Conservation (phyloP, 1,140 invertebrate genomes). For the Bombus fervidus region DNA sequence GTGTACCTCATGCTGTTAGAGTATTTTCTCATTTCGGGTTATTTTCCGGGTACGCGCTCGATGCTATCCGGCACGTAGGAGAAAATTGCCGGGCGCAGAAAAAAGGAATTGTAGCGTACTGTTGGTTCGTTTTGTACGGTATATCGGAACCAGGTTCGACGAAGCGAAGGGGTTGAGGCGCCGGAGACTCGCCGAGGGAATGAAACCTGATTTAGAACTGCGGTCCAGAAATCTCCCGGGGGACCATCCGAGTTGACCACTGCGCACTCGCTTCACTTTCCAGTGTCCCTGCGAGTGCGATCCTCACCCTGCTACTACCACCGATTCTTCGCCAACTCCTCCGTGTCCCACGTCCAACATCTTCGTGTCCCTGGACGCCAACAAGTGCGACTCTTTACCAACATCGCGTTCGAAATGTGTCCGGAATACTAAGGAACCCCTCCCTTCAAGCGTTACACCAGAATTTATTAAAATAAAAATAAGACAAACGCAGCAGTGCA, state of each 20-base stretch:
- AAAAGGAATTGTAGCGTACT: conserved; percentile 58
- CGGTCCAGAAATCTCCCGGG: conserved; percentile 79
- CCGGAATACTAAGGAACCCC: conserved; percentile 75
- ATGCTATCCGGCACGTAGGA: conserved; percentile 58
- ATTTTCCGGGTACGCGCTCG: conserved; percentile 43
- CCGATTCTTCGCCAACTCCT: conserved; percentile 52
- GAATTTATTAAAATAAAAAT: conserved; percentile 37
- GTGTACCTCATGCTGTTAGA: conserved; percentile 43
- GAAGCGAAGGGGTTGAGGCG: conserved; percentile 67
- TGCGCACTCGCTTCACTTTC: conserved; percentile 78
- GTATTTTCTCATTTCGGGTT: conserved; percentile 60
- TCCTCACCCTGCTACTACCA: conserved; percentile 67
- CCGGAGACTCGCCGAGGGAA: conserved; percentile 74
- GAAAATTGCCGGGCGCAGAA: conserved; percentile 60
- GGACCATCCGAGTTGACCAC: conserved; percentile 77
- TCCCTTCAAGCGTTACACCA: conserved; percentile 1
- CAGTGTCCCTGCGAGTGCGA: conserved; percentile 75
- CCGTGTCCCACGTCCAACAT: conserved; percentile 72
- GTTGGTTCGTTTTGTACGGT: conserved; percentile 60
- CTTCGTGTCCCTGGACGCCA: conserved; percentile 76
- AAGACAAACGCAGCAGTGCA: neutral
- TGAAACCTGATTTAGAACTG: conserved; percentile 82
- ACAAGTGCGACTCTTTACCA: conserved; percentile 81
- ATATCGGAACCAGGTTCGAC: conserved; percentile 54
- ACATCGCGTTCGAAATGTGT: conserved; percentile 76